Percentiles rank a stretch among this genome's conserved stretches.
phyloP scores from a whole-genome alignment of 2,888 invertebrate genomes.

The Philonicus albiceps region DNA sequence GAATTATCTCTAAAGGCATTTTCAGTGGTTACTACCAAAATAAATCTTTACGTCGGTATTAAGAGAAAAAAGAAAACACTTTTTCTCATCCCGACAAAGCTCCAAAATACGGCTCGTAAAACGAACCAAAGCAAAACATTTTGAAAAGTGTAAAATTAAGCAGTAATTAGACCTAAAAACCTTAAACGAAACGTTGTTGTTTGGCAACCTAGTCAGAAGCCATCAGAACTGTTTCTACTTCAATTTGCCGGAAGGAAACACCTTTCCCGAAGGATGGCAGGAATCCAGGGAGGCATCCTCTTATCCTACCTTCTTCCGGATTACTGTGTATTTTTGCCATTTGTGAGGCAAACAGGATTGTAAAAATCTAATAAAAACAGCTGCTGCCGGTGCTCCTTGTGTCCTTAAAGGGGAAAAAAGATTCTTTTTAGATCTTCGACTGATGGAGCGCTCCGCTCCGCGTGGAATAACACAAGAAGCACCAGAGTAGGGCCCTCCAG shows the following conservation, averaged over 20 bases:
- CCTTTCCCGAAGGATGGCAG: neutral
- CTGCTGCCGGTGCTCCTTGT: neutral
- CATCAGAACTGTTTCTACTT: neutral
- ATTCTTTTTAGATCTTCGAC: conserved; percentile 1
- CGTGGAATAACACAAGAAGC: neutral
- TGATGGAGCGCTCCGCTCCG: neutral
- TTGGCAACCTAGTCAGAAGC: neutral
- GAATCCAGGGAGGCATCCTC: neutral
- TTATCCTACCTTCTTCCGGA: neutral
- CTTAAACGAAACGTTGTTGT: neutral
- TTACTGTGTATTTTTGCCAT: conserved; percentile 28
- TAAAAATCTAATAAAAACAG: conserved; percentile 39
- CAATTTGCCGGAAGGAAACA: neutral
- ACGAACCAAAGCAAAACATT: neutral
- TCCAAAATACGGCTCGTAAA: neutral
- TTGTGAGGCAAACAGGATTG: conserved; percentile 31
- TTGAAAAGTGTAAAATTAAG: neutral
- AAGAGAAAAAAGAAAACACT: neutral
- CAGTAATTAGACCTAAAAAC: neutral
- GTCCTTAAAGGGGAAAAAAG: conserved; percentile 7
- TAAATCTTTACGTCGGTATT: neutral
- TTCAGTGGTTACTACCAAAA: neutral
- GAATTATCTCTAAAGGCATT: neutral
- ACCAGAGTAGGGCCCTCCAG: neutral
- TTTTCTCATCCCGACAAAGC: neutral